Percentiles rank a stretch among this genome's conserved stretches.
Evolutionary conservation across 2,113 vertebrate species (phyloP).

Genomic region (Psophia crepitans): DNA sequence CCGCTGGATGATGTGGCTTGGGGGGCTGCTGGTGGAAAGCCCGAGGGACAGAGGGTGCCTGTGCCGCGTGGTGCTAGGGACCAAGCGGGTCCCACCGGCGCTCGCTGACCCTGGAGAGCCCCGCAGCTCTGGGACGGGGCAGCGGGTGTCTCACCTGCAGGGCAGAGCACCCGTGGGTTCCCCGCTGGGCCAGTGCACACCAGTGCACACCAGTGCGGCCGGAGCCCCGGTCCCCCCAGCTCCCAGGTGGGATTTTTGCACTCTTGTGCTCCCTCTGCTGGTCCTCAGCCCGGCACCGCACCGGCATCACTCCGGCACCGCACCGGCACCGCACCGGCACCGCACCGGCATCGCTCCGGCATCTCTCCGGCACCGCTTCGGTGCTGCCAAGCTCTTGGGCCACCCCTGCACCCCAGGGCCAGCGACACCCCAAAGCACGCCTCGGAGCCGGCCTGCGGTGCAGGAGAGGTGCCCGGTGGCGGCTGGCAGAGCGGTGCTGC

Average conservation of each 20-base stretch:
- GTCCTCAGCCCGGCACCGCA: neutral
- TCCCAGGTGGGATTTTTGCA: neutral
- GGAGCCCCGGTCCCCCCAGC: neutral
- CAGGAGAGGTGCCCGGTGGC: neutral
- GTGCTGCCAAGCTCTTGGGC: neutral
- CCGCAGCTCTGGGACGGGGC: neutral
- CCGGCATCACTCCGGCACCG: neutral
- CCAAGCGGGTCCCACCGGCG: too few species aligned
- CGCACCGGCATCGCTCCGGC: neutral
- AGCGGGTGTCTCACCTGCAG: accelerated
- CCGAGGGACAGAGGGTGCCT: neutral
- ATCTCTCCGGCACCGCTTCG: accelerated
- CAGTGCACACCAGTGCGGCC: neutral
- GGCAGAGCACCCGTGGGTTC: neutral
- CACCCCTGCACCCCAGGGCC: neutral
- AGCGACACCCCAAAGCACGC: neutral
- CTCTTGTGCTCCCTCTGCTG: conserved; percentile 61
- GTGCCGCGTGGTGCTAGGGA: accelerated
- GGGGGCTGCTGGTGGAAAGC: neutral
- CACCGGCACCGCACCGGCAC: too few species aligned
- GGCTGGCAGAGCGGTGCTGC: neutral
- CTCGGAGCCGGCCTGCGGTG: neutral
- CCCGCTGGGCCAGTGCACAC: accelerated
- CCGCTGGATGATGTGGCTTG: accelerated
- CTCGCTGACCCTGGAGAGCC: neutral